phyloP scores from a whole-genome alignment of 2,797 vertebrate genomes.

The Sebastes nivosus region DNA sequence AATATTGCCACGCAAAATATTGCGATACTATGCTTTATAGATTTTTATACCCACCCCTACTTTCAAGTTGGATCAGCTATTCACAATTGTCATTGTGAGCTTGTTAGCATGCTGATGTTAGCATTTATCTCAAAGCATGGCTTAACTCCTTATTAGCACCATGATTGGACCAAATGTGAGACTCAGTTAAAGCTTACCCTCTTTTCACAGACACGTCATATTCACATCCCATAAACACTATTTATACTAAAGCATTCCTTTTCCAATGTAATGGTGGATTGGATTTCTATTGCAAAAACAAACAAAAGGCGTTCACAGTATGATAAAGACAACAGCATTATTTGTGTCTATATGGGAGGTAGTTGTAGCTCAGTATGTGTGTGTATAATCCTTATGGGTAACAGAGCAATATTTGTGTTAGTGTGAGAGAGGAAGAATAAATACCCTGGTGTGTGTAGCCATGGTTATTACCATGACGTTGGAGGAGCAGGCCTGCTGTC shows the following conservation, averaged over 20 bases:
- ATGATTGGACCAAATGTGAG: slow-evolving; percentile 13
- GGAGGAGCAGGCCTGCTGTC: slow-evolving; percentile 70
- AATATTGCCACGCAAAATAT: too few relatives aligned
- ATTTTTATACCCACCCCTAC: too few relatives aligned
- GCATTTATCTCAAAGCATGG: neutral
- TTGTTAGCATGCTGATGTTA: neutral
- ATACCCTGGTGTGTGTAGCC: slow-evolving; percentile 80
- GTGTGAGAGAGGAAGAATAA: slow-evolving; percentile 66
- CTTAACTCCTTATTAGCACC: neutral
- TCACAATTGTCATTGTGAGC: neutral
- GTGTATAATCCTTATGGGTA: slow-evolving; percentile 48
- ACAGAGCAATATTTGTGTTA: slow-evolving; percentile 63
- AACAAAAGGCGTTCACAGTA: neutral
- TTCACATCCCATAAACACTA: neutral
- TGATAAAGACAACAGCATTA: slow-evolving; percentile 1
- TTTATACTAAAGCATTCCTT: neutral
- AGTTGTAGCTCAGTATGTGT: slow-evolving; percentile 22
- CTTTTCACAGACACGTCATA: slow-evolving; percentile 27
- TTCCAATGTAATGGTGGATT: neutral
- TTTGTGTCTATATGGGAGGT: slow-evolving; percentile 14
- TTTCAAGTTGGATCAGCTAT: too few relatives aligned
- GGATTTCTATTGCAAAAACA: slow-evolving; percentile 7
- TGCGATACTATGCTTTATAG: too few relatives aligned
- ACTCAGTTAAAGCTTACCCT: slow-evolving; percentile 28
- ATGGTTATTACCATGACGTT: slow-evolving; percentile 82